Percentiles rank a stretch among this genome's conserved stretches.
Evolutionary conservation across 2,888 invertebrate genomes (phyloP).

Genomic region (Rhaphigaster nebulosa): DNA sequence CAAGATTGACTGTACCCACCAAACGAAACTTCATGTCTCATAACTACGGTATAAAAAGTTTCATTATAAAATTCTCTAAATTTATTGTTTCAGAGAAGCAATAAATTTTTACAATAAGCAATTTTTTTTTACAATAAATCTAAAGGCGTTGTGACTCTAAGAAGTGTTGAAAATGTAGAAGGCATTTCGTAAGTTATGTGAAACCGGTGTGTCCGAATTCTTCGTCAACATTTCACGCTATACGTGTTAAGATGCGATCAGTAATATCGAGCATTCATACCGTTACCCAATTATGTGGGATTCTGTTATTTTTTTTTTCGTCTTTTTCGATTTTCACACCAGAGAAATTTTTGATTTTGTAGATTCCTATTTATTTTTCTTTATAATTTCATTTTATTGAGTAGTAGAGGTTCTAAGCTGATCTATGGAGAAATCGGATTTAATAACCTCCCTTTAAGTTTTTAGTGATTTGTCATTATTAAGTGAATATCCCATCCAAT

Average conservation of each 20-base stretch:
- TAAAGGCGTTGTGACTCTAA: neutral
- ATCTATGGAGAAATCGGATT: no score
- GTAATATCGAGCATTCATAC: neutral
- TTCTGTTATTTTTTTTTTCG: neutral
- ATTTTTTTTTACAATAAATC: neutral
- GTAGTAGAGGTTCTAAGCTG: neutral
- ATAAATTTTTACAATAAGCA: no score
- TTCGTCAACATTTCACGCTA: neutral
- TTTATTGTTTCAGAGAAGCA: no score
- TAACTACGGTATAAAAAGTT: no score
- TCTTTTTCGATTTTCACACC: neutral
- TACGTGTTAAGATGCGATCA: neutral
- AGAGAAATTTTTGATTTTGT: neutral
- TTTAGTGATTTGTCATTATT: no score
- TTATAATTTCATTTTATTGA: neutral
- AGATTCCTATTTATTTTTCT: neutral
- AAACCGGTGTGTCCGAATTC: conserved; percentile 7
- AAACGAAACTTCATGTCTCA: no score
- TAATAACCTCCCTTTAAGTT: no score
- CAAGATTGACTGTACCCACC: no score
- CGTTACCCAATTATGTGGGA: neutral
- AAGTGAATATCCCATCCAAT: no score
- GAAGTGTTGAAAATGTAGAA: neutral
- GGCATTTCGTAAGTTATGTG: neutral
- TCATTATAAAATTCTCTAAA: no score